Evolutionary conservation across 2,797 vertebrate genomes (phyloP).

Genomic region (Potorous gilbertii): DNA sequence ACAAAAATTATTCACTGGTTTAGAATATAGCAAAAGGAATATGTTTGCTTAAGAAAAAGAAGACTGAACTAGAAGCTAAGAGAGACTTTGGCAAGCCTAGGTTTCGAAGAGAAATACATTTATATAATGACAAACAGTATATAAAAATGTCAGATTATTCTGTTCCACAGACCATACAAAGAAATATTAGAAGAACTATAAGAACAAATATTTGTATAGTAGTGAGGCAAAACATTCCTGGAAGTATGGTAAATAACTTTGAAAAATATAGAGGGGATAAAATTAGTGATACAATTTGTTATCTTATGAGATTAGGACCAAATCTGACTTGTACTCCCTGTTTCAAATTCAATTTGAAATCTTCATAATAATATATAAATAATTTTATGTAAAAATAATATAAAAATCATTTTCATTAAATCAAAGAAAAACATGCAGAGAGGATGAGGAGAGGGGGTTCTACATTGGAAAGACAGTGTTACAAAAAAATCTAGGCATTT

Average conservation of each 20-base stretch:
- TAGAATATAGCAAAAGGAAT: background rate
- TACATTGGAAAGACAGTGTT: background rate
- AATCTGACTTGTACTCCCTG: background rate
- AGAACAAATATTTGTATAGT: conserved; percentile 30
- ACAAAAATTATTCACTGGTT: background rate
- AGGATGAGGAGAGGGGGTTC: background rate
- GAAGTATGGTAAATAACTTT: conserved; percentile 28
- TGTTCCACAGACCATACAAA: conserved; percentile 28
- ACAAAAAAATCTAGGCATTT: conserved; percentile 35
- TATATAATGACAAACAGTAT: background rate
- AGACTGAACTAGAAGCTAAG: conserved; percentile 17
- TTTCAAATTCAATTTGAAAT: background rate
- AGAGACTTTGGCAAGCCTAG: background rate
- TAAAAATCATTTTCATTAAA: conserved; percentile 34
- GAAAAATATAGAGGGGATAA: background rate
- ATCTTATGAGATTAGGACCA: background rate
- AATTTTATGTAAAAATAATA: conserved; percentile 27
- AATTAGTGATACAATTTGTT: background rate
- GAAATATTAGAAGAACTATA: conserved; percentile 24
- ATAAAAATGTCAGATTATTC: conserved; percentile 18
- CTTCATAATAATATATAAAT: background rate
- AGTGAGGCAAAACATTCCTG: conserved; percentile 39
- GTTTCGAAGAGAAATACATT: background rate
- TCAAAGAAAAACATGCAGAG: background rate
- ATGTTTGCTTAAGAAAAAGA: conserved; percentile 21